Conservation (phyloP, 2,888 invertebrate genomes). For the Eristalis intricaria region DNA sequence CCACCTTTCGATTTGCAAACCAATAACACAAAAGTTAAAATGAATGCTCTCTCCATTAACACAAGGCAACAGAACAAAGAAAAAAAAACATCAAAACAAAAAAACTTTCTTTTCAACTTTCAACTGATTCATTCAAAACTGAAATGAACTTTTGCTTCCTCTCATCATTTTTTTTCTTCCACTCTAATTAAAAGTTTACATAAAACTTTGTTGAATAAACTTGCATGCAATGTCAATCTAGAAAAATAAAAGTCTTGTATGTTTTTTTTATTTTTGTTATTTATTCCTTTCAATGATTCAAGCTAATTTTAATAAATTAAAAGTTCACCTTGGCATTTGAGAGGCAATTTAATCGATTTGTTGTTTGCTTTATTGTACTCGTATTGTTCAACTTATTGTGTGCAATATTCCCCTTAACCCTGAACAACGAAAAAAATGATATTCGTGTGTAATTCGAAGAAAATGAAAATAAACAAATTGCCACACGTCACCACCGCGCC, state of each 20-base stretch:
- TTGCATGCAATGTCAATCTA: conserved; percentile 40
- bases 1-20: neutral
- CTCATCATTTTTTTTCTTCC: conserved; percentile 4
- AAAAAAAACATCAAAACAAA: neutral
- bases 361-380: neutral
- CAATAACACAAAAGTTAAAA: conserved; percentile 1
- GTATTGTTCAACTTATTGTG: neutral
- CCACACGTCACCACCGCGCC: neutral
- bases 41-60: neutral
- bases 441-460: neutral
- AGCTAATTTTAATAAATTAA: conserved; percentile 30
- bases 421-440: neutral
- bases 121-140: conserved; percentile 22
- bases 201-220: conserved; percentile 19
- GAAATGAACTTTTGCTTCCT: neutral
- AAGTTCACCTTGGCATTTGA: conserved; percentile 53
- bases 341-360: conserved; percentile 31
- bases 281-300: conserved; percentile 15
- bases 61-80: conserved; percentile 15
- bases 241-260: neutral
- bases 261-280: conserved; percentile 11
- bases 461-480: neutral
- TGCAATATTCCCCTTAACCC: conserved; percentile 16
- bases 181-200: conserved; percentile 40
- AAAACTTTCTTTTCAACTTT: conserved; percentile 55